A percentile compares a stretch with the other conserved stretches of the same genome.
Conservation (phyloP, 2,888 invertebrate genomes). For the Polyommatus iphigenia region DNA sequence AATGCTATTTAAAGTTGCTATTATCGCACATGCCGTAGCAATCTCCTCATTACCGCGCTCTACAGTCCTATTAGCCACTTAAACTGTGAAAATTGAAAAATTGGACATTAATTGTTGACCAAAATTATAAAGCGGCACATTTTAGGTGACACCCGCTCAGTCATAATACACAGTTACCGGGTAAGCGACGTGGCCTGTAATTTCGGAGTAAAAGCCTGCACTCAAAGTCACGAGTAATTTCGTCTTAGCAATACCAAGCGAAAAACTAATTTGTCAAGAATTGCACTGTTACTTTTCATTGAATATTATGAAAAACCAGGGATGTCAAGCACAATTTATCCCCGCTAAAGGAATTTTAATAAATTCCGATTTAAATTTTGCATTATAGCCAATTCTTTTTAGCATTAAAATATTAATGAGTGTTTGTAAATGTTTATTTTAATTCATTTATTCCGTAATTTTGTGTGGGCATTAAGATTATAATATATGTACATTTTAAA, state of each 20-base stretch:
- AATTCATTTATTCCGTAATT: neutral
- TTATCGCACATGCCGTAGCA: neutral
- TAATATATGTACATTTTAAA: neutral
- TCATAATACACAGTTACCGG: constrained; percentile 76
- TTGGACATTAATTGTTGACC: constrained; percentile 21
- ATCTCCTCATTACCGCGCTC: neutral
- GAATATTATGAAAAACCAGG: constrained; percentile 39
- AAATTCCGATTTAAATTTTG: neutral
- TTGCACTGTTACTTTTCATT: constrained; percentile 57
- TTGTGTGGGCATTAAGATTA: neutral
- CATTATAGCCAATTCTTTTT: neutral
- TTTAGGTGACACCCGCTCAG: constrained; percentile 67
- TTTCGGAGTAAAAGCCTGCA: constrained; percentile 79
- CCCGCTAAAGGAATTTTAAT: constrained; percentile 4
- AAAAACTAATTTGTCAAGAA: constrained; percentile 79
- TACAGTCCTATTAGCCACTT: neutral
- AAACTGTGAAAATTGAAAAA: constrained; percentile 1
- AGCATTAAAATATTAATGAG: neutral
- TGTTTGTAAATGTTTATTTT: constrained; percentile 2
- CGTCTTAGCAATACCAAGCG: constrained; percentile 73
- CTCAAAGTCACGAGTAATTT: constrained; percentile 78
- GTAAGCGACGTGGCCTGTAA: constrained; percentile 73
- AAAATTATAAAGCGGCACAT: constrained; percentile 53
- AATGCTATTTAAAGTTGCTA: too few relatives aligned
- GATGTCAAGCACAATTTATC: constrained; percentile 27